Evolutionary conservation across 2,113 vertebrate genomes (phyloP).

Genomic region (Mesembrinibis cayennensis): DNA sequence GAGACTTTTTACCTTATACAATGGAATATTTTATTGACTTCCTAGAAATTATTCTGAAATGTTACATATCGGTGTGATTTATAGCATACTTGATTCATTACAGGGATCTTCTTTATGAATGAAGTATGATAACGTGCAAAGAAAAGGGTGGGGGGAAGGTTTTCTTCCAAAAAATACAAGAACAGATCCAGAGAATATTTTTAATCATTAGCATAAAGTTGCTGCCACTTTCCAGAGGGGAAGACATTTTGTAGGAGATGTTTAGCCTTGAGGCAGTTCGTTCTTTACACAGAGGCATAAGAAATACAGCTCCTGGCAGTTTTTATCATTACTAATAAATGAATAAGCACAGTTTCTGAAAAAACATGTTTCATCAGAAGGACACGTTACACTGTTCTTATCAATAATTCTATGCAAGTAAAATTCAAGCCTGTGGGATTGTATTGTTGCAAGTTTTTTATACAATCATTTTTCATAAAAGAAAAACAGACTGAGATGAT

Average conservation of each 20-base stretch:
- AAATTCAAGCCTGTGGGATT: conserved; percentile 29
- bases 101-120: background rate
- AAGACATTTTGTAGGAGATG: conserved; percentile 37
- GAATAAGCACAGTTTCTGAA: conserved; percentile 42
- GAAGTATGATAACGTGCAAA: background rate
- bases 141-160: background rate
- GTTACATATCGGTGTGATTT: background rate
- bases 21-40: background rate
- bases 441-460: conserved; percentile 28
- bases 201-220: conserved; percentile 57
- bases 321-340: conserved; percentile 65
- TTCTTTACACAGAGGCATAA: conserved; percentile 58
- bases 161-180: background rate
- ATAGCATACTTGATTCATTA: background rate
- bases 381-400: conserved; percentile 52
- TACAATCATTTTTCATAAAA: conserved; percentile 36
- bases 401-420: conserved; percentile 63
- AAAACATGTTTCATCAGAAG: conserved; percentile 47
- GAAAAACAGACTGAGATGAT: conserved; percentile 31
- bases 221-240: conserved; percentile 34
- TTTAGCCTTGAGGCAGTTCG: conserved; percentile 59
- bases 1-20: background rate
- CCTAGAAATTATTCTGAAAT: background rate
- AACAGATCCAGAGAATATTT: conserved; percentile 21
- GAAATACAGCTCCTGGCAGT: conserved; percentile 55